A percentile compares a stretch with the other conserved stretches of the same genome.
Conservation (phyloP, 2,113 vertebrate genomes). For the Panurus biarmicus region DNA sequence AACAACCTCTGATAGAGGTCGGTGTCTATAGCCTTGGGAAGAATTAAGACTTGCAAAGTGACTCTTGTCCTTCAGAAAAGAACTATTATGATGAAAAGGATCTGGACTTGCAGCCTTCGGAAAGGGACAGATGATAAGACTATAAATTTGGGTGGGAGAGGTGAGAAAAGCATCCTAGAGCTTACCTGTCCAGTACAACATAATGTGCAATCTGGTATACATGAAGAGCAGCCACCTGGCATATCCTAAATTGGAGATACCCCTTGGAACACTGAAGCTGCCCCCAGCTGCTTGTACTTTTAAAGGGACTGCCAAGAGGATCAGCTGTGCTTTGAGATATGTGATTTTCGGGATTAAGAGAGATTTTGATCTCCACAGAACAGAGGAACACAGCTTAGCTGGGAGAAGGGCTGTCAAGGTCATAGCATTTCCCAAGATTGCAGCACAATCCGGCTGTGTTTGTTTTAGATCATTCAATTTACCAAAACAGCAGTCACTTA, state of each 20-base stretch:
- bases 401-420: background rate
- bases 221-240: background rate
- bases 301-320: background rate
- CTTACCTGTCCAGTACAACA: background rate
- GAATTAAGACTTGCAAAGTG: background rate
- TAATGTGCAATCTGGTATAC: background rate
- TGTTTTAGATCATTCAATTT: slow-evolving; percentile 12
- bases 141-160: background rate
- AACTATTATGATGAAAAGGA: background rate
- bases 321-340: background rate
- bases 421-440: background rate
- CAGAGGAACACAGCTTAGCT: background rate
- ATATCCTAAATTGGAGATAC: background rate
- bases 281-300: background rate
- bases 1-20: background rate
- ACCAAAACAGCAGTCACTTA: background rate
- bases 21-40: background rate
- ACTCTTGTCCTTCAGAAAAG: background rate
- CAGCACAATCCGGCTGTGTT: background rate
- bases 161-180: background rate
- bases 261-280: background rate
- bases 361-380: slow-evolving; percentile 3
- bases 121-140: background rate
- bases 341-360: slow-evolving; percentile 1
- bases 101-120: background rate